phyloP scores from a whole-genome alignment of 2,888 invertebrate species.

The Plebejus melissa region DNA sequence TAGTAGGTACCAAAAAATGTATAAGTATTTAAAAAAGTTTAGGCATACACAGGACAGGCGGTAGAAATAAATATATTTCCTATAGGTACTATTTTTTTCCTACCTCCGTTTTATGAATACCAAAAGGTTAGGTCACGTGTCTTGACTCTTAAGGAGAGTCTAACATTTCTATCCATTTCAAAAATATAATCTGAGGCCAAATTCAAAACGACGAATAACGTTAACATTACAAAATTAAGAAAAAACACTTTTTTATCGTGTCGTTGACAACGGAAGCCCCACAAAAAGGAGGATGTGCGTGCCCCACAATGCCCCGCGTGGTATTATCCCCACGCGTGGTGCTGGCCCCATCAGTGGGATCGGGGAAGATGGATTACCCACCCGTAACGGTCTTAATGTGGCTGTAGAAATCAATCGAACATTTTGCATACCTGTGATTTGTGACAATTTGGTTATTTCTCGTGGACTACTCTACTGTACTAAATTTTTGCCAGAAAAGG shows the following conservation, averaged over 20 bases:
- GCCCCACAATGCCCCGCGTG: constrained; percentile 63
- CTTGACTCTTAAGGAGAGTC: too few relatives aligned
- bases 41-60: too few relatives aligned
- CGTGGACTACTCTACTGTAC: too few relatives aligned
- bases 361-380: constrained; percentile 21
- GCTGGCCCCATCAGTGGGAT: constrained; percentile 11
- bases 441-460: neutral
- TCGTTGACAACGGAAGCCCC: constrained; percentile 31
- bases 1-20: too few relatives aligned
- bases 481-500: too few relatives aligned
- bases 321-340: constrained; percentile 53
- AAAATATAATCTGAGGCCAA: neutral
- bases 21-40: too few relatives aligned
- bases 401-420: neutral
- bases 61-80: too few relatives aligned
- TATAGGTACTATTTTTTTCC: too few relatives aligned
- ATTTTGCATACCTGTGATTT: neutral
- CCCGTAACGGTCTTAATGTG: constrained; percentile 16
- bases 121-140: too few relatives aligned
- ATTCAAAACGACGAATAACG: neutral
- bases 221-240: neutral
- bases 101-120: too few relatives aligned
- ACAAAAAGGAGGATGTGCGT: constrained; percentile 73
- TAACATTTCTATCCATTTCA: too few relatives aligned
- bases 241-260: neutral